Conservation (phyloP, 2,113 vertebrate species). For the Semicossyphus pulcher region DNA sequence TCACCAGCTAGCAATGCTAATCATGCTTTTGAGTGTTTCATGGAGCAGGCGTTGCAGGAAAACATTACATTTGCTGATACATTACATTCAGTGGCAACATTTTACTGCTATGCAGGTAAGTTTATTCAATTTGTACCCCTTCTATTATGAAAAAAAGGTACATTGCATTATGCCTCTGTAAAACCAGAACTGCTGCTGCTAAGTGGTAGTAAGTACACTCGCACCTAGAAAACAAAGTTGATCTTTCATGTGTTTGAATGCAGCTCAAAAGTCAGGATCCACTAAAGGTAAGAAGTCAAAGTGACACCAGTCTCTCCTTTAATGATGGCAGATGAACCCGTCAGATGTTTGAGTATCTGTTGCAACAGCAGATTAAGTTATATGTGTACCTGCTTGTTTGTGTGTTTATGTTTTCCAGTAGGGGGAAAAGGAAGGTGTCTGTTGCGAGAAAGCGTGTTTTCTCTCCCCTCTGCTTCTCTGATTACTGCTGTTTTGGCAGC, state of each 20-base stretch:
- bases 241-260: neutral
- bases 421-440: slow-evolving; percentile 41
- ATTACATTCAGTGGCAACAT: too few species aligned
- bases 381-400: slow-evolving; percentile 35
- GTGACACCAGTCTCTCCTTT: neutral
- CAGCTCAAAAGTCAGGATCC: neutral
- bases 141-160: too few species aligned
- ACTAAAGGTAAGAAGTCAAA: slow-evolving; percentile 16
- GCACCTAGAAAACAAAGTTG: neutral
- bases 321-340: slow-evolving; percentile 1
- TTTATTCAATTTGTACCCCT: too few species aligned
- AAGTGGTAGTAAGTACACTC: neutral
- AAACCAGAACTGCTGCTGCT: neutral
- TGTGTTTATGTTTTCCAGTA: slow-evolving; percentile 53
- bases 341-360: slow-evolving; percentile 17
- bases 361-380: slow-evolving; percentile 1
- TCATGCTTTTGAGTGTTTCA: too few species aligned
- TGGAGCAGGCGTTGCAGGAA: too few species aligned
- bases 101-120: too few species aligned
- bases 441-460: slow-evolving; percentile 60
- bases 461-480: slow-evolving; percentile 69
- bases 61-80: too few species aligned
- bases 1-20: too few species aligned
- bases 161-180: too few species aligned
- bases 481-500: slow-evolving; percentile 83